phyloP scores from a whole-genome alignment of 2,888 invertebrate species.

The Prenolepis imparis region DNA sequence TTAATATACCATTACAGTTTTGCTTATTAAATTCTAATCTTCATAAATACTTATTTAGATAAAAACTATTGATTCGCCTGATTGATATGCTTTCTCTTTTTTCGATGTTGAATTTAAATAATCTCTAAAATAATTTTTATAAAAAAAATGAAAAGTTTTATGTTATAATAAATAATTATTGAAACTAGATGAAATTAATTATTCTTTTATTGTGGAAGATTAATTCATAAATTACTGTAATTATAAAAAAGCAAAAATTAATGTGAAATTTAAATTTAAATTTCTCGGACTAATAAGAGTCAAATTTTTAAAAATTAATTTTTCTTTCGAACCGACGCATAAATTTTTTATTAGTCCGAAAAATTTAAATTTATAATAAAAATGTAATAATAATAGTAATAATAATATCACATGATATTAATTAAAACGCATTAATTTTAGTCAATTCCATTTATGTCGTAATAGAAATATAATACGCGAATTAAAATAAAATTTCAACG shows the following conservation, averaged over 20 bases:
- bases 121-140: neutral
- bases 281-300: no score
- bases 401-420: constrained; percentile 12
- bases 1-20: constrained; percentile 11
- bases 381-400: neutral
- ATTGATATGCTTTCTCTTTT: no score
- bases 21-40: no score
- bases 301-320: no score
- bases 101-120: constrained; percentile 18
- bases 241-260: neutral
- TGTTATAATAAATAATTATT: constrained; percentile 23
- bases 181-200: neutral
- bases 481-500: neutral
- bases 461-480: neutral
- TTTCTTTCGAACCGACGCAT: no score
- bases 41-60: constrained; percentile 21
- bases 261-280: no score
- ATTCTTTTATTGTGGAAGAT: neutral
- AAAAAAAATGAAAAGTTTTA: neutral
- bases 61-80: constrained; percentile 9
- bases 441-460: neutral
- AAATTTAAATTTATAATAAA: no score
- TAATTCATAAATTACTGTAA: constrained; percentile 24
- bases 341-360: no score
- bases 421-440: constrained; percentile 32